Percentiles rank a stretch among this genome's conserved stretches.
phyloP scores from a whole-genome alignment of 2,888 invertebrate genomes.

The Ornithoptera alexandrae region DNA sequence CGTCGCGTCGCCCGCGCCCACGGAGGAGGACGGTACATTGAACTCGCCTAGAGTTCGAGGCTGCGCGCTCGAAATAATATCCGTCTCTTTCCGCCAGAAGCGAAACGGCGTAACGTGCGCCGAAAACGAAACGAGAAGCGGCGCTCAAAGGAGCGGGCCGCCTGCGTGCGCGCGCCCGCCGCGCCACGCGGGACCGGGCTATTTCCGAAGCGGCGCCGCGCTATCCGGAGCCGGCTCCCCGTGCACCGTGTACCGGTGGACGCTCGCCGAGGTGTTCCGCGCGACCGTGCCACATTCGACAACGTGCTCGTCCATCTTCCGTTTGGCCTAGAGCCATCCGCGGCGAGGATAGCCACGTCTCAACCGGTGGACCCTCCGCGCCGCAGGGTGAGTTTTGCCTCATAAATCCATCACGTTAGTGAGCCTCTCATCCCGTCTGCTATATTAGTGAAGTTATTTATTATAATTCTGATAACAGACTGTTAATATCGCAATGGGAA shows the following conservation, averaged over 20 bases:
- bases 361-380: neutral
- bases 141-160: constrained; percentile 45
- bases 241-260: constrained; percentile 10
- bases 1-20: constrained; percentile 66
- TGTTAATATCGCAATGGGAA: no score
- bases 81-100: constrained; percentile 55
- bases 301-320: constrained; percentile 3
- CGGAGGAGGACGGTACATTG: constrained; percentile 72
- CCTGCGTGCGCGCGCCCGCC: constrained; percentile 31
- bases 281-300: constrained; percentile 6
- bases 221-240: neutral
- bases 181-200: constrained; percentile 13
- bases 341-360: neutral
- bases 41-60: constrained; percentile 57
- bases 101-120: constrained; percentile 44
- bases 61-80: constrained; percentile 46
- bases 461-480: no score
- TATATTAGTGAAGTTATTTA: no score
- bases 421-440: no score
- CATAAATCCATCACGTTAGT: neutral
- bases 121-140: constrained; percentile 40
- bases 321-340: constrained; percentile 9
- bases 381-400: constrained; percentile 2
- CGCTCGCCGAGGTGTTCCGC: constrained; percentile 4
- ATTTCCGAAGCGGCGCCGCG: constrained; percentile 19